Percentiles rank a stretch among this genome's conserved stretches.
These are phyloP conservation scores for Nymphalis c-album DNA, from an alignment of 2,888 invertebrate genomes.

Conservation along the genomic window DNA sequence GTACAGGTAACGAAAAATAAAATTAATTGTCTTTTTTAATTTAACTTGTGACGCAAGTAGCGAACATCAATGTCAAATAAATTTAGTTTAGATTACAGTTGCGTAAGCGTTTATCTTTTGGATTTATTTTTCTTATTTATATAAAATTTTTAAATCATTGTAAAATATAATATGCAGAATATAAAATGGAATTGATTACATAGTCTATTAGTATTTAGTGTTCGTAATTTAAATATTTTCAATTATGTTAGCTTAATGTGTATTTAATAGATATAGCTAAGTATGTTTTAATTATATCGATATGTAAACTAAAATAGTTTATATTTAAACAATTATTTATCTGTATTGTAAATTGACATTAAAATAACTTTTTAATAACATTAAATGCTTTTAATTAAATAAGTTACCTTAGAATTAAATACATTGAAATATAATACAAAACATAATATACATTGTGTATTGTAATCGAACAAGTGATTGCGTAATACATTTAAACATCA, in stretches of 20 bases:
- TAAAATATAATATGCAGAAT: no score
- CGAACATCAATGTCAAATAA: slow-evolving; percentile 8
- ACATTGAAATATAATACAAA: slow-evolving; percentile 22
- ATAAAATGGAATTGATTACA: no score
- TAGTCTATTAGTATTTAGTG: no score
- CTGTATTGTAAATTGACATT: neutral
- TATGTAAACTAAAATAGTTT: neutral
- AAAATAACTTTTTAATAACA: neutral
- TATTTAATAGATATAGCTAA: slow-evolving; percentile 1
- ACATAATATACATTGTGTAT: slow-evolving; percentile 19
- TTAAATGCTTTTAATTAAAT: neutral
- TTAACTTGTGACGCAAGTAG: neutral
- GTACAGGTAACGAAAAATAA: neutral
- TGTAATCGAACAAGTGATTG: slow-evolving; percentile 27
- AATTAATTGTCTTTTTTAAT: slow-evolving; percentile 1
- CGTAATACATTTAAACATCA: slow-evolving; percentile 47
- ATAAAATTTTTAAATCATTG: no score
- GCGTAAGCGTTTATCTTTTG: no score
- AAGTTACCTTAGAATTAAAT: slow-evolving; percentile 11
- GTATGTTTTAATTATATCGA: neutral
- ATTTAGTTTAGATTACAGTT: neutral
- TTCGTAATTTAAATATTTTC: neutral
- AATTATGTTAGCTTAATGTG: neutral
- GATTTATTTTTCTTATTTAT: no score
- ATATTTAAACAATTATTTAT: slow-evolving; percentile 4